Evolutionary conservation across 2,797 vertebrate species (phyloP).

Genomic region (Tapirus indicus): DNA sequence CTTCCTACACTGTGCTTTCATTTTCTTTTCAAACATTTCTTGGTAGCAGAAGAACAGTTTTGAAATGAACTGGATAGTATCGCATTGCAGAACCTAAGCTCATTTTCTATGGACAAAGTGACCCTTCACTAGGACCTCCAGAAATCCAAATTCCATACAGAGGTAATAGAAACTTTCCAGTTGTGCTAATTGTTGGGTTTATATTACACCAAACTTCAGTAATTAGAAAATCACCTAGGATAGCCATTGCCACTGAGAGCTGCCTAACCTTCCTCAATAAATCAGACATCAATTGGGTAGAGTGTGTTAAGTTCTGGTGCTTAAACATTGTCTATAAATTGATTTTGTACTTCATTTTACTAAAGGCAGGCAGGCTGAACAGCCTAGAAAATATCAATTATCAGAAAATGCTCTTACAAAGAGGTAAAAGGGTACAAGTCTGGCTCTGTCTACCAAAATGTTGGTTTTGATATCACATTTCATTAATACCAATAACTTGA

Average conservation of each 20-base stretch:
- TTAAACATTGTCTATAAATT: slow-evolving; percentile 60
- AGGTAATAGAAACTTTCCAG: background rate
- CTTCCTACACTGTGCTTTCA: slow-evolving; percentile 16
- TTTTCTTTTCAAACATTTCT: slow-evolving; percentile 69
- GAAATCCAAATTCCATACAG: slow-evolving; percentile 6
- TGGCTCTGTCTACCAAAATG: slow-evolving; percentile 20
- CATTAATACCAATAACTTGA: slow-evolving; percentile 47
- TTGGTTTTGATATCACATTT: slow-evolving; percentile 31
- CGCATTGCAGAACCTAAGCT: slow-evolving; percentile 22
- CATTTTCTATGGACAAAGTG: slow-evolving; percentile 49
- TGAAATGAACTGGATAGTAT: slow-evolving; percentile 35
- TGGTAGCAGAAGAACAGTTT: slow-evolving; percentile 38
- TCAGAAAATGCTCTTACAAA: slow-evolving; percentile 36
- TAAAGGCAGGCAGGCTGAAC: slow-evolving; percentile 35
- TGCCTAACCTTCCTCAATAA: slow-evolving; percentile 42
- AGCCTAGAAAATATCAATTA: slow-evolving; percentile 48
- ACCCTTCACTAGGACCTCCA: background rate
- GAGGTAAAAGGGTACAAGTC: slow-evolving; percentile 2
- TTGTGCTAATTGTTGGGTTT: background rate
- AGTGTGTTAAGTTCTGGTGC: background rate
- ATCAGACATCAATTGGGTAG: slow-evolving; percentile 52
- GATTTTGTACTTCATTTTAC: slow-evolving; percentile 64
- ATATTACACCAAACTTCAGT: slow-evolving; percentile 27
- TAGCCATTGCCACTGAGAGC: background rate
- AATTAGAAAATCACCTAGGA: background rate